A percentile compares a stretch with the other conserved stretches of the same genome.
Evolutionary conservation across 92 coral and sea anemone genomes (phyloP).

Genomic region (Ricordea florida): DNA sequence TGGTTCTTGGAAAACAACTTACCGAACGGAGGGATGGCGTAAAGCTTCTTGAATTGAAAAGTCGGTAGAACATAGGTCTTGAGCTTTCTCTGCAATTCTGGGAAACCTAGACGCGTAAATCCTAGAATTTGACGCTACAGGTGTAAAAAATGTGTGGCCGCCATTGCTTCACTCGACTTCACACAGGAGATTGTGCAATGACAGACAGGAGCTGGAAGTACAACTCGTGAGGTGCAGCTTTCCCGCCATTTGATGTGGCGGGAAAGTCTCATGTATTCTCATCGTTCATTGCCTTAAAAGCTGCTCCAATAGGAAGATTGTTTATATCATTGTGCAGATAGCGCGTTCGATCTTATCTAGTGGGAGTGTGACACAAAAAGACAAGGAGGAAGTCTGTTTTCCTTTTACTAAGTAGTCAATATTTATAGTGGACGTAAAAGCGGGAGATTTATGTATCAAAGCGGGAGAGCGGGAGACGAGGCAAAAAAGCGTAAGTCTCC

Average conservation of each 20-base stretch:
- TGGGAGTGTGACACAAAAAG: no score
- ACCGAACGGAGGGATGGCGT: constrained; percentile 9
- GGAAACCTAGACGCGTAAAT: constrained; percentile 12
- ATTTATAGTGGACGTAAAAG: no score
- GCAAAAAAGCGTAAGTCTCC: no score
- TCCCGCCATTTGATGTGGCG: constrained; percentile 12
- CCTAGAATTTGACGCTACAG: neutral
- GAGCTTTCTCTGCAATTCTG: constrained; percentile 9
- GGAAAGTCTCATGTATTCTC: constrained; percentile 13
- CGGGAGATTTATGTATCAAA: no score
- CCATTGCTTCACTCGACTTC: constrained; percentile 13
- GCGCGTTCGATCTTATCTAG: no score
- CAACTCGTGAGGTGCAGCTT: constrained; percentile 4
- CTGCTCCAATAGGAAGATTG: constrained; percentile 11
- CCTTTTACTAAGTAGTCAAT: no score
- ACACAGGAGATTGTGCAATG: constrained; percentile 19
- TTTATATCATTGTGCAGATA: neutral
- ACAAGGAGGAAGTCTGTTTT: no score
- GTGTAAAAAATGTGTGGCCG: constrained; percentile 4
- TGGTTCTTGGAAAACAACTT: constrained; percentile 8
- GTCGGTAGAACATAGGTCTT: neutral
- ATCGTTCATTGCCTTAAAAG: constrained; percentile 7
- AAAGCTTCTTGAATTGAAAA: constrained; percentile 5
- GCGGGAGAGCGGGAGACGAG: no score
- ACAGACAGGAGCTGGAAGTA: constrained; percentile 5